Evolutionary conservation across 2,888 invertebrate species (phyloP).

Genomic region (Muschampia plurimacula): DNA sequence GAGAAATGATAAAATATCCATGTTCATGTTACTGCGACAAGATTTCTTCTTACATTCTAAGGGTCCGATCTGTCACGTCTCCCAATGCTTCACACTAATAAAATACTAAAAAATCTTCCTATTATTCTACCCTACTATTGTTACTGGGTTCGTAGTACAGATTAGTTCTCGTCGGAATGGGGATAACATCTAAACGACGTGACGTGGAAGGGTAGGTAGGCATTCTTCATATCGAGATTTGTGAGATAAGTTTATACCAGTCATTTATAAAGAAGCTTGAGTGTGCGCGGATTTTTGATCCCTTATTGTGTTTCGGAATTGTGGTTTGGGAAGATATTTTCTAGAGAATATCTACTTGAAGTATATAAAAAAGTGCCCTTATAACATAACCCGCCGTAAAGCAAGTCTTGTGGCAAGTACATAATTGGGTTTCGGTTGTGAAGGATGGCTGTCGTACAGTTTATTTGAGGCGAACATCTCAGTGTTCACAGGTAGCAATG

Average conservation of each 20-base stretch:
- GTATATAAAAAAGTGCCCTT: background rate
- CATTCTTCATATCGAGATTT: slow-evolving; percentile 78
- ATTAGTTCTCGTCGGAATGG: slow-evolving; percentile 74
- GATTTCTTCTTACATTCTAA: slow-evolving; percentile 56
- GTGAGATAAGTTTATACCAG: slow-evolving; percentile 74
- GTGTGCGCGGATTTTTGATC: slow-evolving; percentile 46
- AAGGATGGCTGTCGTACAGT: no score
- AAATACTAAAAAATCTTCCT: slow-evolving; percentile 69
- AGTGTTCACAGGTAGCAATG: no score
- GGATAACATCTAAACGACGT: slow-evolving; percentile 84
- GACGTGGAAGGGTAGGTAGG: slow-evolving; percentile 66
- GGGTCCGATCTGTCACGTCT: slow-evolving; percentile 74
- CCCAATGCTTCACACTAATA: slow-evolving; percentile 64
- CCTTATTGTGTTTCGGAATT: slow-evolving; percentile 40
- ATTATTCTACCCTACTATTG: slow-evolving; percentile 80
- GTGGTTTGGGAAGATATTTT: slow-evolving; percentile 33
- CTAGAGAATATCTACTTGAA: slow-evolving; percentile 8
- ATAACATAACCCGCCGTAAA: no score
- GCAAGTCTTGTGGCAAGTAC: no score
- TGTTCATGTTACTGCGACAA: slow-evolving; percentile 46
- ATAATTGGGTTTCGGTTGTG: no score
- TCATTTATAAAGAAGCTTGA: slow-evolving; percentile 71
- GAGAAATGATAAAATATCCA: slow-evolving; percentile 45
- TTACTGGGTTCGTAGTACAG: slow-evolving; percentile 60
- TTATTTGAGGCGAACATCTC: no score